These are phyloP conservation scores for Antigone vipio DNA, from an alignment of 2,113 vertebrate genomes.

Conservation along the genomic window DNA sequence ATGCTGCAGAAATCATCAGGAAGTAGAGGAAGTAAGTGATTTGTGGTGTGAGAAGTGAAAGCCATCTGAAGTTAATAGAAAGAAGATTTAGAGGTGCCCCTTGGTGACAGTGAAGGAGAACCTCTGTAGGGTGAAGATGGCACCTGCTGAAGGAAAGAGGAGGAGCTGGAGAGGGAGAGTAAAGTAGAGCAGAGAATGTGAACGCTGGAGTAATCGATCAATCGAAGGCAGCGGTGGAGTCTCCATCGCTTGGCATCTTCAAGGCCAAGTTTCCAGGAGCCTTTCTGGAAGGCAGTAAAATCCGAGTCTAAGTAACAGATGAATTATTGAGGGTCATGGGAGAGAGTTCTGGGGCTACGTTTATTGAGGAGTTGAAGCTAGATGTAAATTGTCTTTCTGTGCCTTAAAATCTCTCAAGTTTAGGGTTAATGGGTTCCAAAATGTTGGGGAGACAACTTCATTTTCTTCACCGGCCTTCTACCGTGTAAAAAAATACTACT, in stretches of 20 bases:
- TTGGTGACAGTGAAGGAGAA: accelerated
- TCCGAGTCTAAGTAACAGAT: not conserved
- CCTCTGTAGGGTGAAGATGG: not conserved
- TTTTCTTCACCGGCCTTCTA: not conserved
- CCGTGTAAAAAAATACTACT: accelerated
- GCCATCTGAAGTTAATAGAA: not conserved
- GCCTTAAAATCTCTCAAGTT: not conserved
- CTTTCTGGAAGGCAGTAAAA: not conserved
- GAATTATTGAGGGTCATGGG: not conserved
- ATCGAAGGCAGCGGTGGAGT: accelerated
- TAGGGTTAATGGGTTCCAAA: not conserved
- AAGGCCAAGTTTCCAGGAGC: too few species aligned
- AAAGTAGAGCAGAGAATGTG: not conserved
- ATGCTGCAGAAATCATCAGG: not conserved
- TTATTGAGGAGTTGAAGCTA: not conserved
- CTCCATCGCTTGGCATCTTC: not conserved
- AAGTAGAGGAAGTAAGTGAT: too few species aligned
- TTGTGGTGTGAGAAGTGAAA: not conserved
- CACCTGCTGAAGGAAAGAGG: not conserved
- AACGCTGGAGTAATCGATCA: accelerated
- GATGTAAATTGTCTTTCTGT: not conserved
- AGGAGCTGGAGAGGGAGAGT: not conserved
- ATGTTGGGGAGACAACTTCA: accelerated
- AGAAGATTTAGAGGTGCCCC: not conserved
- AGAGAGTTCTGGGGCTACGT: not conserved